Percentiles rank a stretch among this genome's conserved stretches.
phyloP scores from a whole-genome alignment of 2,888 invertebrate species.

The Sympetrum striolatum region DNA sequence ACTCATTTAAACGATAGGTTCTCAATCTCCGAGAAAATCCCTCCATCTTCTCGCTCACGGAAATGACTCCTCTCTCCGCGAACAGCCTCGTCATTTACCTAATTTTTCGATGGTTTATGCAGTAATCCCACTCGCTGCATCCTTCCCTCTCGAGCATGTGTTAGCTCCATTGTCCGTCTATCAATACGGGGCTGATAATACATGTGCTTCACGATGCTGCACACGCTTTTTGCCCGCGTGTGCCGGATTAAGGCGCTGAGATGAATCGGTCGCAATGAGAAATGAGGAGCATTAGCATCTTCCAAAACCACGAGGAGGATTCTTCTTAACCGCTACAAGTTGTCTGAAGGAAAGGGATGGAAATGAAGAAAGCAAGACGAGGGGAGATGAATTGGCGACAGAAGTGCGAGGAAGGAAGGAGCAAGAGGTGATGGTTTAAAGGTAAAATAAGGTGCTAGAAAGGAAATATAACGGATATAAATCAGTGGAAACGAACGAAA shows the following conservation, averaged over 20 bases:
- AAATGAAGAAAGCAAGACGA: not conserved
- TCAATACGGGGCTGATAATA: not conserved
- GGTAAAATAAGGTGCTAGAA: not conserved
- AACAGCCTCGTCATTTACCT: not conserved
- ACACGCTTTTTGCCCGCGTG: not conserved
- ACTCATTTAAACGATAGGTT: no score
- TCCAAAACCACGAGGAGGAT: constrained; percentile 26
- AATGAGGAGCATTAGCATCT: constrained; percentile 26
- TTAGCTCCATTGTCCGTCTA: not conserved
- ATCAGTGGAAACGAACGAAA: no score
- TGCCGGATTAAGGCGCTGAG: constrained; percentile 8
- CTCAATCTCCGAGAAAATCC: no score
- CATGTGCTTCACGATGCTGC: not conserved
- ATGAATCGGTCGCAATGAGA: constrained; percentile 29
- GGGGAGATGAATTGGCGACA: not conserved
- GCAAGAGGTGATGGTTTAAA: not conserved
- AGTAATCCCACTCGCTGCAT: not conserved
- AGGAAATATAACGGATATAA: not conserved
- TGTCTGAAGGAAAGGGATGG: not conserved
- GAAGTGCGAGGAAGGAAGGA: not conserved
- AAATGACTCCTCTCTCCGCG: not conserved
- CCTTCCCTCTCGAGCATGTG: not conserved
- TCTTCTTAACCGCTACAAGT: constrained; percentile 5
- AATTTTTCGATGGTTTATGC: not conserved
- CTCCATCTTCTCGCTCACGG: not conserved